These are phyloP conservation scores for Halcyon leucocephala DNA, from an alignment of 2,797 vertebrate genomes.

Conservation along the genomic window DNA sequence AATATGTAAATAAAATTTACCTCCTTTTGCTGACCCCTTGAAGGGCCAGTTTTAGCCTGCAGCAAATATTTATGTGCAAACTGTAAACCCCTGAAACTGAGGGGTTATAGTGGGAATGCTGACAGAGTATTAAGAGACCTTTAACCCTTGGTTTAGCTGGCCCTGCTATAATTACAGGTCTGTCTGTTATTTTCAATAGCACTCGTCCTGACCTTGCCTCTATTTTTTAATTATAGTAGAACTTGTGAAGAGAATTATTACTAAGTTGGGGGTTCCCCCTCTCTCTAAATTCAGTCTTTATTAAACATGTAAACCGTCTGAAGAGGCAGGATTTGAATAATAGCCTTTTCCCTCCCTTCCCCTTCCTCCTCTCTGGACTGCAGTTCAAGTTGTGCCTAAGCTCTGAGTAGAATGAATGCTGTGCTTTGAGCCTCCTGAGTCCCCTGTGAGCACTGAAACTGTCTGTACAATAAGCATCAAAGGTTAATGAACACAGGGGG, in stretches of 20 bases:
- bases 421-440: slow-evolving; percentile 36
- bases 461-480: slow-evolving; percentile 63
- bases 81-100: slow-evolving; percentile 72
- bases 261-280: slow-evolving; percentile 56
- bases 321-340: slow-evolving; percentile 61
- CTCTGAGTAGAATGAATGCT: slow-evolving; percentile 45
- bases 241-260: slow-evolving; percentile 70
- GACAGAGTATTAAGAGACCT: slow-evolving; percentile 72
- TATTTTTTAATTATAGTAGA: slow-evolving; percentile 67
- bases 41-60: slow-evolving; percentile 66
- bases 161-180: slow-evolving; percentile 65
- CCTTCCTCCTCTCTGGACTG: slow-evolving; percentile 5
- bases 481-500: slow-evolving; percentile 64
- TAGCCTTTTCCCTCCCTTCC: not conserved
- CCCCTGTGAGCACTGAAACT: slow-evolving; percentile 45
- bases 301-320: slow-evolving; percentile 62
- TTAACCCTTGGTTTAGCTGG: slow-evolving; percentile 64
- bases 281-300: slow-evolving; percentile 58
- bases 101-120: slow-evolving; percentile 65
- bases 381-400: slow-evolving; percentile 26
- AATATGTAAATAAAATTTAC: slow-evolving; percentile 69
- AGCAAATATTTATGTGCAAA: slow-evolving; percentile 73
- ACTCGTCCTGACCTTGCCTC: slow-evolving; percentile 61
- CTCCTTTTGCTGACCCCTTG: slow-evolving; percentile 51
- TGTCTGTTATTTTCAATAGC: slow-evolving; percentile 66